Evolutionary conservation across 2,113 vertebrate species (phyloP).

Genomic region (Corythoichthys intestinalis): DNA sequence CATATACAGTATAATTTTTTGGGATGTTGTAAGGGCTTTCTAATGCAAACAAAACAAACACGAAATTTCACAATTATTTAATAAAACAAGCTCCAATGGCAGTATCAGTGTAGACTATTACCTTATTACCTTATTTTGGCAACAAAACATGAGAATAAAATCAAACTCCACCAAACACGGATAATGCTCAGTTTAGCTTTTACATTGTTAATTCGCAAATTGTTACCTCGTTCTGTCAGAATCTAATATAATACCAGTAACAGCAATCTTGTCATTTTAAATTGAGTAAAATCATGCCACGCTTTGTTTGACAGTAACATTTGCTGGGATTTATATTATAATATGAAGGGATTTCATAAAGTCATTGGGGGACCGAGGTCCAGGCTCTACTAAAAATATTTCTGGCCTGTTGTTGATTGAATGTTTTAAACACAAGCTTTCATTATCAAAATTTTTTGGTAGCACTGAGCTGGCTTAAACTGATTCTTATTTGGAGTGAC

Average conservation of each 20-base stretch:
- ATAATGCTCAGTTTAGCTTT: too few species aligned
- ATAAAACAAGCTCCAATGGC: too few species aligned
- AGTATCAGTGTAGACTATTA: too few species aligned
- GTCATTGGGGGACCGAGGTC: slow-evolving; percentile 12
- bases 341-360: neutral
- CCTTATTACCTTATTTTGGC: too few species aligned
- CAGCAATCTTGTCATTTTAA: neutral
- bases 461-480: slow-evolving; percentile 9
- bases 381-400: slow-evolving; percentile 22
- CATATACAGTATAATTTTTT: too few species aligned
- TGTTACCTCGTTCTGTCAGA: neutral
- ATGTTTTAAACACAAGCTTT: slow-evolving; percentile 14
- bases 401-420: slow-evolving; percentile 2
- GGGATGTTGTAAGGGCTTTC: too few species aligned
- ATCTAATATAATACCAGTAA: neutral
- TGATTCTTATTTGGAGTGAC: slow-evolving; percentile 15
- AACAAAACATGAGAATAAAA: too few species aligned
- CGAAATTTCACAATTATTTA: too few species aligned
- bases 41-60: too few species aligned
- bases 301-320: neutral
- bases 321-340: neutral
- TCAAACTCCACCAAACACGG: too few species aligned
- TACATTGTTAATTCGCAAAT: too few species aligned
- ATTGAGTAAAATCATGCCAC: neutral
- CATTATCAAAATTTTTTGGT: slow-evolving; percentile 1